Evolutionary conservation across 2,113 vertebrate species (phyloP), one percentile per base, ranked within the genome.

Genomic region (Peromyscus polionotus): DNA sequence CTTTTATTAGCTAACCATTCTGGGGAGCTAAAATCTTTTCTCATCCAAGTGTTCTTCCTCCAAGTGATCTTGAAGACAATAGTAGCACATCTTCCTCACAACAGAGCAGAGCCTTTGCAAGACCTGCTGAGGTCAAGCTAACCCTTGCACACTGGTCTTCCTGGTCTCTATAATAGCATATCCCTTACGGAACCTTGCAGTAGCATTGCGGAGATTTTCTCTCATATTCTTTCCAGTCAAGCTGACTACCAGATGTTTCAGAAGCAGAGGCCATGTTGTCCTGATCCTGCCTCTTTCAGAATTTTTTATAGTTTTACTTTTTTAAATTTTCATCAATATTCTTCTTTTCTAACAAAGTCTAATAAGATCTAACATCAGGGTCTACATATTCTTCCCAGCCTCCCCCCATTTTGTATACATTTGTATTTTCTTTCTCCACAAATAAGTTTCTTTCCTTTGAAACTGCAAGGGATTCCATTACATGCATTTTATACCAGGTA

Each of bases 1-100:
- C 70, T 65, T 94, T 94, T 95, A 42, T 13, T 51, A 59, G 33
- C 16, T 48, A 92, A 20, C 22, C 76, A 84, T 90, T 96, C 45
- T 90, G 28, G 17, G 42, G 19, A 93, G 17, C 39, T 31, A 70
- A 75, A 86, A 97, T 59, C 36, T 95, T 79, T 20, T 5, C 39
- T 80, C 14, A 87, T 45, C 45, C 1, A 5, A 0, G 0, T 79
- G 16, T 11, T 96, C 79, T 13, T 22, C 83, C 63, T 90, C 12
- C 68, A 73, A 63, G 28, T 79, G 39, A 80, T 70, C 88, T 83
- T 59, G 75, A 14, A 73, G 24, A 1, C 8, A 79, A 4, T 80
- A 2, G 65, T 83, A 89, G 26, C 22, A 54, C 19, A 75, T 68
- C 26, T n/a, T 94, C 63, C 61, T 88, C 54, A 65, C 89, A 89